A percentile compares a stretch with the other conserved stretches of the same genome.
Evolutionary conservation across 2,113 vertebrate species (phyloP).

Genomic region (Ovis aries): ARS-UI_Ramb_v3.0 NC_056077.1:33941001-33941500

Average conservation of each 20-base stretch:
- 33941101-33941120: neutral
- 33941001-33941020: neutral
- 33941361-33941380: neutral
- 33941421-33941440: neutral
- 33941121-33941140: neutral
- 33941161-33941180: neutral
- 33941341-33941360: neutral
- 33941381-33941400: neutral
- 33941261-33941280: neutral
- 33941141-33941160: neutral
- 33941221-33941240: conserved; percentile 13
- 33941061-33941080: neutral
- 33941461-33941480: accelerated
- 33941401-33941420: neutral
- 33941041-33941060: neutral
- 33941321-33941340: neutral
- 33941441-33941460: neutral
- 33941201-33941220: conserved; percentile 12
- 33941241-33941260: neutral
- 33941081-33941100: neutral
- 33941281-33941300: neutral
- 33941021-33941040: neutral
- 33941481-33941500: conserved; percentile 88
- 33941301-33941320: neutral
- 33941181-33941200: neutral